Conservation (phyloP, 2,113 vertebrate genomes). For the Odontesthes bonariensis region DNA sequence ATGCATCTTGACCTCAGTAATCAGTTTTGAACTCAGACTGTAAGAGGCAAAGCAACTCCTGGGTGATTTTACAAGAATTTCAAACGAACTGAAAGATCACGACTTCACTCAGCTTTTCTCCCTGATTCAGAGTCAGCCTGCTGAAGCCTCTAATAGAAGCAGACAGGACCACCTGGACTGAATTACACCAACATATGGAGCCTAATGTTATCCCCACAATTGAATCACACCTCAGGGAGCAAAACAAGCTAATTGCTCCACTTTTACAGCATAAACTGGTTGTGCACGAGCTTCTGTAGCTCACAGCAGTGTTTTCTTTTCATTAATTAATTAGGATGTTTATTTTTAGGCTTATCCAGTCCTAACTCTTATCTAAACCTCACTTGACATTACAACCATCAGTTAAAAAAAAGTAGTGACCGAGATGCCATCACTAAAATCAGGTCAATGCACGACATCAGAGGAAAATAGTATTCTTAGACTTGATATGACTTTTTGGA, state of each 20-base stretch:
- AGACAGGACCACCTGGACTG: constrained; percentile 80
- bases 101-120: neutral
- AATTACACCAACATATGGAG: constrained; percentile 78
- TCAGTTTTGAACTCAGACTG: neutral
- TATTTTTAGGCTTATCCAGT: neutral
- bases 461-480: too few relatives aligned
- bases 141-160: constrained; percentile 66
- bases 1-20: neutral
- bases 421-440: too few relatives aligned
- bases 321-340: too few relatives aligned
- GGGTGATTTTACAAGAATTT: neutral
- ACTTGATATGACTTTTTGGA: too few relatives aligned
- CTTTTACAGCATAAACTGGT: neutral
- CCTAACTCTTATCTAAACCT: neutral
- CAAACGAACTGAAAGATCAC: neutral
- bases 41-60: neutral
- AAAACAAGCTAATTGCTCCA: constrained; percentile 13
- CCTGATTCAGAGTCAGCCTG: neutral
- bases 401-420: too few relatives aligned
- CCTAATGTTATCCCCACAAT: constrained; percentile 28
- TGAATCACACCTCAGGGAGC: constrained; percentile 12
- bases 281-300: neutral
- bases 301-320: too few relatives aligned
- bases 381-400: too few relatives aligned
- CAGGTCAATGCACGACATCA: too few relatives aligned